Percentiles rank a stretch among this genome's conserved stretches.
These are phyloP conservation scores for Idaea aversata DNA, from an alignment of 2,888 invertebrate species.

Conservation along the genomic window DNA sequence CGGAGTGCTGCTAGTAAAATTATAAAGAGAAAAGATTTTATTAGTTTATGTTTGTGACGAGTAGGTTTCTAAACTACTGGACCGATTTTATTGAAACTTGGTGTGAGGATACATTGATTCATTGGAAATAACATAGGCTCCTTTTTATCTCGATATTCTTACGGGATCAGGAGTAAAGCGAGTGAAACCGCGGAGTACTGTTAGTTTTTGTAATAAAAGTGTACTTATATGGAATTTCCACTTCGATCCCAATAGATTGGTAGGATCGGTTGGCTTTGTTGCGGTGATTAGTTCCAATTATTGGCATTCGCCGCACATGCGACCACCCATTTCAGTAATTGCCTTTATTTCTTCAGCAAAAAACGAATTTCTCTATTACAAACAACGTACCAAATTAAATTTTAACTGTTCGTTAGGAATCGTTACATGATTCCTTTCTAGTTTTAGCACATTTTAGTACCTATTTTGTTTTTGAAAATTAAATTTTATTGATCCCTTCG, in stretches of 20 bases:
- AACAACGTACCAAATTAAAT: background rate
- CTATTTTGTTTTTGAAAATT: background rate
- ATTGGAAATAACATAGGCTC: too few species aligned
- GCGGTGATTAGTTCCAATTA: constrained; percentile 60
- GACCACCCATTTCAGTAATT: constrained; percentile 55
- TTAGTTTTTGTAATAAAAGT: background rate
- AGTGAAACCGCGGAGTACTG: background rate
- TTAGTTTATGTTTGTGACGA: too few species aligned
- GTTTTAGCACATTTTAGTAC: background rate
- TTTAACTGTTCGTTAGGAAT: background rate
- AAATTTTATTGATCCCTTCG: background rate
- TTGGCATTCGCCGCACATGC: constrained; percentile 61
- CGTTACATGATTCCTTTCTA: background rate
- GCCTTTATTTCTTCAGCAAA: constrained; percentile 49
- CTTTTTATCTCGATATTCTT: too few species aligned
- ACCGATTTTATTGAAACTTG: too few species aligned
- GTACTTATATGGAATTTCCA: background rate
- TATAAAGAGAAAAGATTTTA: too few species aligned
- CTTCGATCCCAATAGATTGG: constrained; percentile 16
- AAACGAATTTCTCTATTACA: constrained; percentile 6
- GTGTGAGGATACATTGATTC: too few species aligned
- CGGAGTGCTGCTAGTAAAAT: too few species aligned
- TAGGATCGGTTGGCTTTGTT: constrained; percentile 33
- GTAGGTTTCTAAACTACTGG: too few species aligned
- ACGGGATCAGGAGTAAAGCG: too few species aligned